Evolutionary conservation across 1,140 invertebrate genomes (phyloP).

Genomic region (Nixonia krombeini): DNA sequence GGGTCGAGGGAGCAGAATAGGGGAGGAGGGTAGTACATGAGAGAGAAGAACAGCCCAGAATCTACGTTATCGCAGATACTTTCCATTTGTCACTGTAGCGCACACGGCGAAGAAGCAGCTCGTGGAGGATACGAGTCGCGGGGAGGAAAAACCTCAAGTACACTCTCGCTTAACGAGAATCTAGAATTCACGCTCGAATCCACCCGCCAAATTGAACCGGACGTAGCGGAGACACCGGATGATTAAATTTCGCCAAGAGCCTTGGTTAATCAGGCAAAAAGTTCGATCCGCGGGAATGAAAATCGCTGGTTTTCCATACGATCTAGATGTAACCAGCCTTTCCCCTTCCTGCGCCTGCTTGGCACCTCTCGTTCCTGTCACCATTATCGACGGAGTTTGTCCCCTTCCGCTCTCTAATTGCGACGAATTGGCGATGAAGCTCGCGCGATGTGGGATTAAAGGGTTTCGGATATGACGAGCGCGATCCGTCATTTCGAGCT

Average conservation of each 20-base stretch:
- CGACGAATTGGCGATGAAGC: too few species aligned
- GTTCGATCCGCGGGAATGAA: constrained; percentile 9
- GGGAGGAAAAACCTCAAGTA: constrained; percentile 36
- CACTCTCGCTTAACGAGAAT: constrained; percentile 34
- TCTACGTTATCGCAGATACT: constrained; percentile 54
- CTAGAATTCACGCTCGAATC: constrained; percentile 38
- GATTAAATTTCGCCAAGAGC: constrained; percentile 40
- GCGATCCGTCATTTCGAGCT: too few species aligned
- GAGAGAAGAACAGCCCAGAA: constrained; percentile 20
- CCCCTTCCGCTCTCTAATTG: background rate
- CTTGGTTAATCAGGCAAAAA: constrained; percentile 33
- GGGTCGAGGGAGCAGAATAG: too few species aligned
- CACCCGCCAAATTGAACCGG: constrained; percentile 38
- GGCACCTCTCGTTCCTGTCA: background rate
- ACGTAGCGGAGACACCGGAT: constrained; percentile 30
- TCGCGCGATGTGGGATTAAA: too few species aligned
- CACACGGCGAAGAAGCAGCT: constrained; percentile 28
- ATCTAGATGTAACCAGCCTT: too few species aligned
- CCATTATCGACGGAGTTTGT: constrained; percentile 17
- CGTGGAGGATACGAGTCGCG: constrained; percentile 18
- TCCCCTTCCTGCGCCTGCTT: too few species aligned
- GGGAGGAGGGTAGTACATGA: too few species aligned
- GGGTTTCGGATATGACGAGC: too few species aligned
- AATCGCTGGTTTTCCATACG: constrained; percentile 8
- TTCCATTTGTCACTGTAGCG: constrained; percentile 53